Conservation (phyloP, 2,797 vertebrate species). For the Miichthys miiuy region DNA sequence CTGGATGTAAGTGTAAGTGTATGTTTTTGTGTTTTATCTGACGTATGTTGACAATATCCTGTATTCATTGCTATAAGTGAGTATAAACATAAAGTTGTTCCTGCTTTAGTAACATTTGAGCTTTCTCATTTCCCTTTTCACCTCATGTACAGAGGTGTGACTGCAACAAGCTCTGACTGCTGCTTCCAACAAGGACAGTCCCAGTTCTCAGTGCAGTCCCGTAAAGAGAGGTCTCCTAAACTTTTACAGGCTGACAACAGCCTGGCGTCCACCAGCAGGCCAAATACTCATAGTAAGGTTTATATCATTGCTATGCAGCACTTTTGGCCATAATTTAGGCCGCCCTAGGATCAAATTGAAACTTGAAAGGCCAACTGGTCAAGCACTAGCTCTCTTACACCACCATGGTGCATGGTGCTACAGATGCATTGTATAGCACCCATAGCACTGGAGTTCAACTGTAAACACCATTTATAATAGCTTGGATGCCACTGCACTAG, state of each 20-base stretch:
- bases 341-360: constrained; percentile 4
- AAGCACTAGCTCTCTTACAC: not conserved
- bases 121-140: constrained; percentile 51
- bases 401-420: no score
- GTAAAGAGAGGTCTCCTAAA: constrained; percentile 83
- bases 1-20: constrained; percentile 21
- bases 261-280: constrained; percentile 52
- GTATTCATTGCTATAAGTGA: constrained; percentile 26
- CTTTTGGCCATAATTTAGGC: constrained; percentile 3
- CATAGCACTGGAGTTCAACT: constrained; percentile 17
- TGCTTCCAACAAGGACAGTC: constrained; percentile 58
- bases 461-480: constrained; percentile 17
- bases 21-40: constrained; percentile 31
- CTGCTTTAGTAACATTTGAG: constrained; percentile 21
- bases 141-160: constrained; percentile 51
- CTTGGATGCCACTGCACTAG: constrained; percentile 36
- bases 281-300: constrained; percentile 41
- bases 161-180: constrained; percentile 43
- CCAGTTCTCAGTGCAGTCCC: constrained; percentile 54
- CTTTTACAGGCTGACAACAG: constrained; percentile 84
- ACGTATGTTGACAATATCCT: constrained; percentile 1
- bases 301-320: constrained; percentile 35
- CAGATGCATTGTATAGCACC: no score
- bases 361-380: not conserved
- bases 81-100: constrained; percentile 52